phyloP scores from a whole-genome alignment of 2,888 invertebrate genomes.

The Philereme vetulata region DNA sequence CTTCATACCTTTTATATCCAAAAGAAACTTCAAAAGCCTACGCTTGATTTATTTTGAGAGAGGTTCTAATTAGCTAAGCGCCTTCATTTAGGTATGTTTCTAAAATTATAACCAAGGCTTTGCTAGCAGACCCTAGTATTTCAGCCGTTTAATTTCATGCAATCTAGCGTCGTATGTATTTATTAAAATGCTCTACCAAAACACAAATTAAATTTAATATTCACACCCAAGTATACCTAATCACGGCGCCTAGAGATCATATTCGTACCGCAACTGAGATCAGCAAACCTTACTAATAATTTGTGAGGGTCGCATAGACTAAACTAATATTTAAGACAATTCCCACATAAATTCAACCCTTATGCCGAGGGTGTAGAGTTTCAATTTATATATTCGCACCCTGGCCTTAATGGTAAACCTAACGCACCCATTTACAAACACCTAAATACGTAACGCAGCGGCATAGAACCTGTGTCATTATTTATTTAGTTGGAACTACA shows the following conservation, averaged over 20 bases:
- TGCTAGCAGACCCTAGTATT: neutral
- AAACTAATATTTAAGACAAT: slow-evolving; percentile 29
- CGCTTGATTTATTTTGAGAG: too few species aligned
- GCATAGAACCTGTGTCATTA: slow-evolving; percentile 6
- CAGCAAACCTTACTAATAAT: slow-evolving; percentile 32
- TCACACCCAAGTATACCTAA: slow-evolving; percentile 25
- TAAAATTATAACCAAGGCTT: too few species aligned
- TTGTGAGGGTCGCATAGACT: slow-evolving; percentile 26
- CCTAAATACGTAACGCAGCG: slow-evolving; percentile 33
- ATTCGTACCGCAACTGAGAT: slow-evolving; percentile 22
- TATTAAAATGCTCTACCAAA: slow-evolving; percentile 19
- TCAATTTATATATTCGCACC: slow-evolving; percentile 18
- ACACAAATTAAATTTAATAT: slow-evolving; percentile 24
- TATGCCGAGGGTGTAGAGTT: slow-evolving; percentile 21
- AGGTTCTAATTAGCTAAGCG: too few species aligned
- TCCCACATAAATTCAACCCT: slow-evolving; percentile 26
- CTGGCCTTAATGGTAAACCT: slow-evolving; percentile 22
- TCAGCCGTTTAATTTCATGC: slow-evolving; percentile 8
- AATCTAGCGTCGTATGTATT: slow-evolving; percentile 3
- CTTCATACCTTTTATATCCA: too few species aligned
- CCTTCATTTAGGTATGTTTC: too few species aligned
- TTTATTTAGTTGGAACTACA: too few species aligned
- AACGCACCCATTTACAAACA: slow-evolving; percentile 33
- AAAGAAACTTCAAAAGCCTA: too few species aligned
- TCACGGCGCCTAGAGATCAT: slow-evolving; percentile 25